A percentile compares a stretch with the other conserved stretches of the same genome.
Conservation (phyloP, 2,797 vertebrate species). For the Monodelphis domestica region DNA sequence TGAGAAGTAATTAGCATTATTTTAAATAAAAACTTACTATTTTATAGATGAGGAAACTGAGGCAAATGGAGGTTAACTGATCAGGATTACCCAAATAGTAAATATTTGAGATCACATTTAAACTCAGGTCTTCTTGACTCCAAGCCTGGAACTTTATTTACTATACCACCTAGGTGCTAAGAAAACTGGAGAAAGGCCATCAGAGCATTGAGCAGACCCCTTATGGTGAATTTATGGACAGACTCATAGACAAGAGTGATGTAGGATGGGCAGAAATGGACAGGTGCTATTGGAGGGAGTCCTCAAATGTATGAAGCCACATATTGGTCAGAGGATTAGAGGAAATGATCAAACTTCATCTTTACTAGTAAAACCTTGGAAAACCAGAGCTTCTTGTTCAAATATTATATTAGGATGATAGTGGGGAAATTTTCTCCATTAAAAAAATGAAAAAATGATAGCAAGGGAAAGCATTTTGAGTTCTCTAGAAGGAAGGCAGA, state of each 20-base stretch:
- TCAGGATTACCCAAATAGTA: not conserved
- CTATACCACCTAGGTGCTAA: not conserved
- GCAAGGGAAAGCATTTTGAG: not conserved
- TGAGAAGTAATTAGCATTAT: not conserved
- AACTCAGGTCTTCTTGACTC: not conserved
- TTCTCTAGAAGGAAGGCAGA: not conserved
- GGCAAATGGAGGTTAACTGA: not conserved
- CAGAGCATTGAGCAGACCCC: not conserved
- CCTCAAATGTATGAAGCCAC: not conserved
- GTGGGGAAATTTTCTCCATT: not conserved
- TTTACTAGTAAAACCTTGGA: not conserved
- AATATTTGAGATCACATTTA: not conserved
- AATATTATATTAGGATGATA: not conserved
- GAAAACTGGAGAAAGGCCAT: not conserved
- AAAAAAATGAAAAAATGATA: not conserved
- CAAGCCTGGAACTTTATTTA: not conserved
- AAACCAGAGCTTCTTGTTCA: not conserved
- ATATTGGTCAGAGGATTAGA: not conserved
- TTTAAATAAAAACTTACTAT: too few relatives aligned
- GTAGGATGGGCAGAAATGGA: not conserved
- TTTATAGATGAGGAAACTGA: not conserved
- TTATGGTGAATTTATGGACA: not conserved
- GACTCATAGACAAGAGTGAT: not conserved
- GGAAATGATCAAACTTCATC: not conserved
- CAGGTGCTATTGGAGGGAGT: not conserved